These are phyloP conservation scores for Aphidius gifuensis DNA, from an alignment of 1,140 invertebrate genomes.

Conservation along the genomic window DNA sequence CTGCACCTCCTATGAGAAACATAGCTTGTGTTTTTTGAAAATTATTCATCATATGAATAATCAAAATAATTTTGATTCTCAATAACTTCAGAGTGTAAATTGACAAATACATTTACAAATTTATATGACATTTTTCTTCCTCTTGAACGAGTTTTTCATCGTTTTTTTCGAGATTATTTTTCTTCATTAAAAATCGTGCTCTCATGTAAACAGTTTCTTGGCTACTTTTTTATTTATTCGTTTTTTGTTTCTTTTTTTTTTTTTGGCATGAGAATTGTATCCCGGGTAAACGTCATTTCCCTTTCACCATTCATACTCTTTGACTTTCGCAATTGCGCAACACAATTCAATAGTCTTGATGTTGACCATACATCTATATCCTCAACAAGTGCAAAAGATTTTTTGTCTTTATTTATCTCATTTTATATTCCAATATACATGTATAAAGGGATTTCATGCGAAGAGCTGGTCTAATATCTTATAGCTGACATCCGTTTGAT, in stretches of 20 bases:
- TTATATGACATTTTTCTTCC: too few relatives aligned
- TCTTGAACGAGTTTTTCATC: too few relatives aligned
- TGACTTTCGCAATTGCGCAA: constrained; percentile 28
- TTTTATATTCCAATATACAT: constrained; percentile 6
- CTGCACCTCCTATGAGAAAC: too few relatives aligned
- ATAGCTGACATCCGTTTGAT: too few relatives aligned
- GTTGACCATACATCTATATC: constrained; percentile 1
- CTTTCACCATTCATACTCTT: constrained; percentile 19
- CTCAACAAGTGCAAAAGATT: neutral
- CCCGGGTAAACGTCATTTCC: constrained; percentile 30
- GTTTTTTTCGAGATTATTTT: too few relatives aligned
- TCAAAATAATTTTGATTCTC: too few relatives aligned
- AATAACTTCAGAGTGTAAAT: too few relatives aligned
- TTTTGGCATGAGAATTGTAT: constrained; percentile 15
- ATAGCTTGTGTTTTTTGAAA: too few relatives aligned
- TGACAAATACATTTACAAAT: too few relatives aligned
- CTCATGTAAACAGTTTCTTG: constrained; percentile 8
- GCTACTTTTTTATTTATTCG: constrained; percentile 15
- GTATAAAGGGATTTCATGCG: neutral
- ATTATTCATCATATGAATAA: too few relatives aligned
- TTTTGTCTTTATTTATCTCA: neutral
- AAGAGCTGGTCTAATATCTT: neutral
- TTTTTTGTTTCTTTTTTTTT: constrained; percentile 13
- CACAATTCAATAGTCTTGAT: neutral
- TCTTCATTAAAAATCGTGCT: neutral